Base-by-base conservation (phyloP, 2,797 vertebrate genomes). In the Cercopithecus neglectus region DNA sequence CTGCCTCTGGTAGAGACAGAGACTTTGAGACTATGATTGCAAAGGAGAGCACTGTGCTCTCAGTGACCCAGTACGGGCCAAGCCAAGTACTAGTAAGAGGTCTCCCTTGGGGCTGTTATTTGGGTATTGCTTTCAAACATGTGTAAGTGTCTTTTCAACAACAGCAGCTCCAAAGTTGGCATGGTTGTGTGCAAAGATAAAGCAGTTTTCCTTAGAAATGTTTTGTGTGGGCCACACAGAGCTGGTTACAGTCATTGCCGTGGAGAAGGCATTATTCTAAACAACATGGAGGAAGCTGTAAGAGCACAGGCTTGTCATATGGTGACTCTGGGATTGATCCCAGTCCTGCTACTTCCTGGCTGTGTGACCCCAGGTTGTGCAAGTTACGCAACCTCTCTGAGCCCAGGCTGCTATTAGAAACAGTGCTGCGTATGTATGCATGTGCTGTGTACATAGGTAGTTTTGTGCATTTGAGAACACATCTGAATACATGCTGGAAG, bases 201-300 rank as follows among this genome's bases (percentile, higher is more conserved):
- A 86, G 59, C 33, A 26, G 7, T 39, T 93, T 81, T 59, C 67
- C 92, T 61, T 81, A 92, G 85, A 46, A 33, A 46, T 9, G 17
- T 24, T 67, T 14, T 6, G 1, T 5, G 50, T 64, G 39, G 64
- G 46, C 61, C 22, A 22, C 14, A 12, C 3, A 24, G 39, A 48
- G 11, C 61, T 93, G 36, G 9, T 48, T 12, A 39, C 26, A 46
- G 16, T 33, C 1, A 6, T 17, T 1, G 1, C 26, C 0, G 0
- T 17, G 50, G 9, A 92, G 39, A 88, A 50, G 48, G 28, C 64
- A 16, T 59, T 64, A 5, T 59, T 80, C 59, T 74, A 36, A 67
- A 75, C 59, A 55, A 26, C 8, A 4, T 30, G 21, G 94, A 72
- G 19, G 81, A 48, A n/a, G 44, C 41, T 14, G 4, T 53, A 53